These are phyloP conservation scores for Mustelus asterias DNA, from an alignment of 2,113 vertebrate genomes.

Conservation along the genomic window DNA sequence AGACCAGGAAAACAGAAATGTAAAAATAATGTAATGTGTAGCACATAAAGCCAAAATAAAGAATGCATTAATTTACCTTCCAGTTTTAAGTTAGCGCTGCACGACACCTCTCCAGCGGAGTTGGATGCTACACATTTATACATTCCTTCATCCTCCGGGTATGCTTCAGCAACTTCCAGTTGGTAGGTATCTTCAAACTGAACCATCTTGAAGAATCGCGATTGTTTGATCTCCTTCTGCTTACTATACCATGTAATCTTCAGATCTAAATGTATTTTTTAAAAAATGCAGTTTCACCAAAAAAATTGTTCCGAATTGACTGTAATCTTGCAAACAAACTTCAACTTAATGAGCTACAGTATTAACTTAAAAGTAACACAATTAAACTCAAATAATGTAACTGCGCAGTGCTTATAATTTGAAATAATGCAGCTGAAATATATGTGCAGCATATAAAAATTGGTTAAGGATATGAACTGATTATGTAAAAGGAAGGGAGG, in stretches of 20 bases:
- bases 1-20: conserved; percentile 34
- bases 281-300: conserved; percentile 31
- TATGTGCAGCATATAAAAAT: background rate
- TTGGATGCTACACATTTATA: conserved; percentile 87
- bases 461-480: background rate
- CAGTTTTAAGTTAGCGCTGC: conserved; percentile 74
- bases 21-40: conserved; percentile 38
- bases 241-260: conserved; percentile 85
- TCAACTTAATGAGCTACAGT: background rate
- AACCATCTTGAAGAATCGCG: conserved; percentile 85
- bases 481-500: background rate
- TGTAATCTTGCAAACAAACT: background rate
- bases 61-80: conserved; percentile 63
- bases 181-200: conserved; percentile 93
- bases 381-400: background rate
- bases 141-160: conserved; percentile 80
- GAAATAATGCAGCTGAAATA: background rate
- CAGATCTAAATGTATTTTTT: conserved; percentile 62
- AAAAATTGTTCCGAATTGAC: background rate
- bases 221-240: conserved; percentile 90
- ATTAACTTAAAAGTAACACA: background rate
- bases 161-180: conserved; percentile 85
- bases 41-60: conserved; percentile 6
- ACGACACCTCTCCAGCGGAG: conserved; percentile 75
- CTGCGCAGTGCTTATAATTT: background rate